Base-by-base conservation (phyloP, 2,113 vertebrate species). In the Raja brachyura region DNA sequence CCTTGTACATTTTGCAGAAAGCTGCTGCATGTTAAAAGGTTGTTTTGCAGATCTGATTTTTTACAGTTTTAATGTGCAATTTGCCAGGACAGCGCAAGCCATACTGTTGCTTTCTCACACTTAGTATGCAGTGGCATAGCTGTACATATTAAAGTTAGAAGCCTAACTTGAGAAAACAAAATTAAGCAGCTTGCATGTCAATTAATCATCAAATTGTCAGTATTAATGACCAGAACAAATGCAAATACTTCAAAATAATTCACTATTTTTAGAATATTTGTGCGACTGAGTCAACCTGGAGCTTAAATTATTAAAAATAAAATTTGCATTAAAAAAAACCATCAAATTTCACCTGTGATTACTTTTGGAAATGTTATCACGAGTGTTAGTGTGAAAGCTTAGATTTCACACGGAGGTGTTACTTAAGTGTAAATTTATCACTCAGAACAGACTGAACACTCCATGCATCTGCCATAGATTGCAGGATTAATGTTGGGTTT, bases 351-450 rank as follows among this genome's bases (percentile, higher is more conserved):
- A 92, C 90, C 90, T 92, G 90, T 70, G 68, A 39, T 73, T 92
- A 92, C 68, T 73, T 92, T 92, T 92, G 90, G 90, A 73, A 92
- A 92, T 92, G 63, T 92, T 70, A 74, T 92, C 90, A 92, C 66
- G 90, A 68, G 66, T 22, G 33, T 92, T 73, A 48, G 90, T 73
- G 90, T 73, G 90, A 92, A 92, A 92, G 90, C 90, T 92, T 73
- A 92, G 66, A 92, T 31, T 92, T 92, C 90, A 92, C 39, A 73
- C 54, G 68, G 90, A 92, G 90, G 90, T 73, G 90, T 92, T 92
- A 92, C 14, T 92, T 92, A 92, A 92, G 90, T 92, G 90, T 70
- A 92, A 92, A 92, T 92, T 92, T 92, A 74, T 92, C 90, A 92
- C 90, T 92, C 90, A 22, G 90, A 92, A 73, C 90, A 92, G 90